A percentile compares a stretch with the other conserved stretches of the same genome.
Evolutionary conservation across 2,888 invertebrate genomes (phyloP).

Genomic region (Limenitis camilla): DNA sequence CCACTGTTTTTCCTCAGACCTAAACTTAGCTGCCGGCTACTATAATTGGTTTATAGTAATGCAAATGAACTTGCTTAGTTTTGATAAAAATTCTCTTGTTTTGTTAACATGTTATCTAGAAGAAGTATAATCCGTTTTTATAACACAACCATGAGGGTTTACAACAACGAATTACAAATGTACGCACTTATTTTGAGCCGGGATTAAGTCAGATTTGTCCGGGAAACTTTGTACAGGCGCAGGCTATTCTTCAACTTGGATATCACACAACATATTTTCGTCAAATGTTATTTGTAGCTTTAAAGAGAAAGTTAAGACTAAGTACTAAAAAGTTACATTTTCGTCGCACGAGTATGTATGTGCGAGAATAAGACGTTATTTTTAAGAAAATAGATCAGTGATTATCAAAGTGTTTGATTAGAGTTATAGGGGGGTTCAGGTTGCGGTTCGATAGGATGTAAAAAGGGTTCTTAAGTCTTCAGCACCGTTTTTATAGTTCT

Average conservation of each 20-base stretch:
- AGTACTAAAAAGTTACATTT: too few relatives aligned
- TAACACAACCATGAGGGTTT: slow-evolving; percentile 9
- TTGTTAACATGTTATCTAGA: not conserved
- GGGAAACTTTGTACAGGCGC: slow-evolving; percentile 6
- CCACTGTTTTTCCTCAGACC: too few relatives aligned
- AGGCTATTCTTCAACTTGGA: not conserved
- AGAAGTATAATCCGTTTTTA: slow-evolving; percentile 3
- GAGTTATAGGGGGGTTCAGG: too few relatives aligned
- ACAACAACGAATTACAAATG: slow-evolving; percentile 15
- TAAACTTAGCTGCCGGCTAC: too few relatives aligned
- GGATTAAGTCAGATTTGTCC: slow-evolving; percentile 16
- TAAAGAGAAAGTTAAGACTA: too few relatives aligned
- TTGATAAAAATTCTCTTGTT: not conserved
- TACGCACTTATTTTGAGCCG: slow-evolving; percentile 16
- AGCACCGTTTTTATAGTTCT: too few relatives aligned
- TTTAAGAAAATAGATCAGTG: too few relatives aligned
- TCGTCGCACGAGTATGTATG: too few relatives aligned
- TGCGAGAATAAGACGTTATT: too few relatives aligned
- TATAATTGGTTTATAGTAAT: not conserved
- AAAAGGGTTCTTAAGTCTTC: too few relatives aligned
- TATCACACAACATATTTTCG: slow-evolving; percentile 1
- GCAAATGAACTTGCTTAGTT: not conserved
- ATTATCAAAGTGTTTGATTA: too few relatives aligned
- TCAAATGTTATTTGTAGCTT: not conserved
- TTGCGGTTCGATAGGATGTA: too few relatives aligned